Conservation (phyloP, 1,140 invertebrate species). For the Drosophila nasuta region DNA sequence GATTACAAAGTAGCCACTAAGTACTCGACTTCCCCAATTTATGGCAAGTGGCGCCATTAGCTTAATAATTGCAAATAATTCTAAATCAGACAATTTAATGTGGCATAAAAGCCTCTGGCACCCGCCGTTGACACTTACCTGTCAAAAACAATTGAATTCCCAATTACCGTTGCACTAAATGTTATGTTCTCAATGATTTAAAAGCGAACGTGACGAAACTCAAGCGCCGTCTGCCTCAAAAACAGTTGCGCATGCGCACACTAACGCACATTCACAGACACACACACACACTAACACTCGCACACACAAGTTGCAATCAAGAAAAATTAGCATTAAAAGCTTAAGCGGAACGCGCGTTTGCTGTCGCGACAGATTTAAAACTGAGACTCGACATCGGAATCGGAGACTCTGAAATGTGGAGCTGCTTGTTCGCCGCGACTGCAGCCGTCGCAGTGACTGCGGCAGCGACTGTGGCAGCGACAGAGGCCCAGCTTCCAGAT, state of each 20-base stretch:
- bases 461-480: constrained; percentile 15
- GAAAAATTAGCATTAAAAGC: constrained; percentile 64
- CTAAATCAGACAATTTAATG: constrained; percentile 12
- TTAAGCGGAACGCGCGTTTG: constrained; percentile 72
- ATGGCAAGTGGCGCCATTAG: not conserved
- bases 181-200: constrained; percentile 25
- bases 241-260: constrained; percentile 28
- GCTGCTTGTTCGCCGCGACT: constrained; percentile 28
- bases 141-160: constrained; percentile 33
- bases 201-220: constrained; percentile 49
- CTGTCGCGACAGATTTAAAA: constrained; percentile 77
- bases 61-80: not conserved
- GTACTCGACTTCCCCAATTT: not conserved
- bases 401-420: constrained; percentile 52
- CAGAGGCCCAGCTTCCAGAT: constrained; percentile 54
- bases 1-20: not conserved
- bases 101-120: constrained; percentile 21
- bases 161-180: constrained; percentile 42
- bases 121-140: constrained; percentile 39
- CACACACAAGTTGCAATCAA: constrained; percentile 51
- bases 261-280: not conserved
- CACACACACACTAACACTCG: constrained; percentile 9
- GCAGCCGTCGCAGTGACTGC: constrained; percentile 12
- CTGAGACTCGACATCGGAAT: constrained; percentile 49
- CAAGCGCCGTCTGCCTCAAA: constrained; percentile 26